Percentiles rank a stretch among this genome's conserved stretches.
Conservation (phyloP, 2,888 invertebrate species). For the Aelia acuminata region DNA sequence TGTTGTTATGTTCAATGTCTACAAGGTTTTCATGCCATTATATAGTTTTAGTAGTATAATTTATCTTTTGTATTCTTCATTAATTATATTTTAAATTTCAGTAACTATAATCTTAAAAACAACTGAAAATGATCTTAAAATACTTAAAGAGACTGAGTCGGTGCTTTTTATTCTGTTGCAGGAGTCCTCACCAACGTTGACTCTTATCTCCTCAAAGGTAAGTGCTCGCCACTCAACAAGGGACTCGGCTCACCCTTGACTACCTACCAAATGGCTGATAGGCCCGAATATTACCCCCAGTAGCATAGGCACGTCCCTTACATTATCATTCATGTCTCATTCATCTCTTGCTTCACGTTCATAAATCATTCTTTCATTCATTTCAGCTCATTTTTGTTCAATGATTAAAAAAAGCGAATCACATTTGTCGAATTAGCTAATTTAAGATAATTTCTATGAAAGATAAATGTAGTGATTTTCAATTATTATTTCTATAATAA, state of each 20-base stretch:
- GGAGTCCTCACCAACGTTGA: constrained; percentile 85
- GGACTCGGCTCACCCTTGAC: background rate
- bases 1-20: no score
- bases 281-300: constrained; percentile 10
- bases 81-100: no score
- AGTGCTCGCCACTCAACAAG: constrained; percentile 69
- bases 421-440: no score
- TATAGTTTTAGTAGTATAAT: no score
- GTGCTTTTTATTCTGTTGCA: constrained; percentile 73
- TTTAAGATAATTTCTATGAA: no score
- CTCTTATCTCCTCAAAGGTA: constrained; percentile 85
- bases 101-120: no score
- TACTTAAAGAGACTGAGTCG: background rate
- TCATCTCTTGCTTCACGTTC: background rate
- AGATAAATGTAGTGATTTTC: no score
- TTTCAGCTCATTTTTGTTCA: background rate
- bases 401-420: no score
- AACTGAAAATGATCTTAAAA: background rate
- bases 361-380: background rate
- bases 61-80: no score
- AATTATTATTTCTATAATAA: no score
- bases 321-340: constrained; percentile 21
- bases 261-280: constrained; percentile 28
- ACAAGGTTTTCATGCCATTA: no score
- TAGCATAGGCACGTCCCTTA: constrained; percentile 2